Evolutionary conservation across 1,140 invertebrate genomes (phyloP), one percentile per base, ranked within the genome.

Genomic region (Cataglyphis hispanica): DNA sequence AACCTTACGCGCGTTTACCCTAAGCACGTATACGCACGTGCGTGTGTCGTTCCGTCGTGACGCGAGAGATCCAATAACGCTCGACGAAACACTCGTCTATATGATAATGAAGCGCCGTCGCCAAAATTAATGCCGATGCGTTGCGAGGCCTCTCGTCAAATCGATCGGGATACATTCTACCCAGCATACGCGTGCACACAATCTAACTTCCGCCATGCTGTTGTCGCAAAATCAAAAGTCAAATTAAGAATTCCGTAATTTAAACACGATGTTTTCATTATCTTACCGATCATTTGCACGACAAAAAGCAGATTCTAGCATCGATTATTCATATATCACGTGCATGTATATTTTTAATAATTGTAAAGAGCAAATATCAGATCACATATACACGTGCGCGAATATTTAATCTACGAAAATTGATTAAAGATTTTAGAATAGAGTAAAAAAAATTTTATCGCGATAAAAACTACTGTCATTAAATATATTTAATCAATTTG

Each of bases 61-160:
- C 87, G 85, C 87, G 87, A 53, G 86, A 91, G 87, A 88, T 91
- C 92, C 90, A 92, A 93, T 92, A 92, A 93, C 92, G 89, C 87
- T 87, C 87, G 89, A 85, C 91, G 89, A 93, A 93, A 92, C 92
- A 92, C 92, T 93, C 92, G 90, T 93, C 92, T 93, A 93, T 93
- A 93, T 93, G 92, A 92, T 93, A 93, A 93, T 93, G 91, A 91
- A 89, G 91, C 87, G 43, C 31, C 87, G 91, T 86, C 87, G 89
- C 84, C 88, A 88, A 92, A 93, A 93, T 92, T 93, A 93, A 93
- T 92, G 91, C 84, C 87, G 83, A 63, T 90, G 88, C 84, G 86
- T 90, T 89, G 69, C 83, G 69, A 85, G 77, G 70, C 81, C 86
- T 90, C 83, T 89, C 88, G 86, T 78, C 88, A 85, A 87, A 90